phyloP scores from a whole-genome alignment of 2,888 invertebrate genomes.

The Chesias legatella region DNA sequence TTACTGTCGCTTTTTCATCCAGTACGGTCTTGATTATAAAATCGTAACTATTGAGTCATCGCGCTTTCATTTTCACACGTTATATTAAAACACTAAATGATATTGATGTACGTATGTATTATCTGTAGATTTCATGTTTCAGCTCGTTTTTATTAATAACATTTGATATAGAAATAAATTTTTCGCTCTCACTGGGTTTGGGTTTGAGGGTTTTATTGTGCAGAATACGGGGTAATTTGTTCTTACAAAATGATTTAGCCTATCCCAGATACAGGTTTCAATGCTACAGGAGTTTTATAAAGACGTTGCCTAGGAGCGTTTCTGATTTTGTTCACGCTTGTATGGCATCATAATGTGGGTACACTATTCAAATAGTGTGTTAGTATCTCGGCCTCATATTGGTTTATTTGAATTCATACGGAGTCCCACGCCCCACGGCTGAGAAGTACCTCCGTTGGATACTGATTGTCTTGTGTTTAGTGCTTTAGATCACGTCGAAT shows the following conservation, averaged over 20 bases:
- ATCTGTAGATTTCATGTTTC: too few species aligned
- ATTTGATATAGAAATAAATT: too few species aligned
- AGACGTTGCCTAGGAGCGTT: too few species aligned
- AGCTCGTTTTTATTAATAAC: too few species aligned
- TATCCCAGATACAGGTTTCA: too few species aligned
- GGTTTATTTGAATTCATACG: conserved; percentile 19
- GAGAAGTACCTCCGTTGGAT: conserved; percentile 16
- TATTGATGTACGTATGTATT: too few species aligned
- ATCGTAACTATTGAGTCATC: conserved; percentile 68
- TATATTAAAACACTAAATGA: too few species aligned
- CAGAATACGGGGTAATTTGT: too few species aligned
- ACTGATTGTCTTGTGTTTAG: conserved; percentile 41
- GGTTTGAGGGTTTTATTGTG: too few species aligned
- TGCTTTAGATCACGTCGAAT: conserved; percentile 54
- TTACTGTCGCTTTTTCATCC: conserved; percentile 67
- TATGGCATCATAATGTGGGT: background rate
- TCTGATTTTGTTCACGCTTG: too few species aligned
- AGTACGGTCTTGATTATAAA: conserved; percentile 72
- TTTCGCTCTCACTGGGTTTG: too few species aligned
- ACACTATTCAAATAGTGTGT: conserved; percentile 1
- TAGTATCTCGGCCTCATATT: conserved; percentile 3
- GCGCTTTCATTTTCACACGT: conserved; percentile 38
- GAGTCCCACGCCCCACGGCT: conserved; percentile 19
- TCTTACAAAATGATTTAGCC: too few species aligned
- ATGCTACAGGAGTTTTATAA: conserved; percentile 16